Percentiles rank a stretch among this genome's conserved stretches.
Conservation (phyloP, 2,888 invertebrate genomes). For the Pandemis heparana region DNA sequence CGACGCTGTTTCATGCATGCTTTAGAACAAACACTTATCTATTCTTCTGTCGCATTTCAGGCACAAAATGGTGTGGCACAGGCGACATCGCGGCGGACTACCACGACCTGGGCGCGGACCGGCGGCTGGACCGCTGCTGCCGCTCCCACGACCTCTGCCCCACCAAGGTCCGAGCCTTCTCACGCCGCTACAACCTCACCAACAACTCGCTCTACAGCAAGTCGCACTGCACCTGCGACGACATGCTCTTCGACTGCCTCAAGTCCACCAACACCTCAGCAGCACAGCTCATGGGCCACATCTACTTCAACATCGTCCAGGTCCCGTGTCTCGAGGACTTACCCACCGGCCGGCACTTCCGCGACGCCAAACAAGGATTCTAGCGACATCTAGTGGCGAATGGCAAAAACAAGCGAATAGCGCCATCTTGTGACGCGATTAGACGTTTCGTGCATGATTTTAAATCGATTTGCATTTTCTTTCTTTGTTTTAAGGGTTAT, state of each 20-base stretch:
- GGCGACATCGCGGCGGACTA: constrained; percentile 94
- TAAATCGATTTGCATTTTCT: constrained; percentile 12
- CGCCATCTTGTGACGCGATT: constrained; percentile 69
- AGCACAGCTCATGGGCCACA: constrained; percentile 92
- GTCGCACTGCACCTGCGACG: constrained; percentile 95
- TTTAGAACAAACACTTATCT: too few species aligned
- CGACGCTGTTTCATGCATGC: too few species aligned
- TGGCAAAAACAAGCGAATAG: constrained; percentile 45
- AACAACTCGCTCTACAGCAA: constrained; percentile 95
- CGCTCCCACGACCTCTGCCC: constrained; percentile 96
- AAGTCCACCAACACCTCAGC: constrained; percentile 90
- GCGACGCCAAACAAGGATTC: constrained; percentile 83
- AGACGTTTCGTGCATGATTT: constrained; percentile 44
- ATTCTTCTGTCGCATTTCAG: constrained; percentile 71
- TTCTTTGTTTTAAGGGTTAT: constrained; percentile 50
- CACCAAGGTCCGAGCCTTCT: constrained; percentile 90
- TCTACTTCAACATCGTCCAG: constrained; percentile 94
- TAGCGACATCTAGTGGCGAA: constrained; percentile 61
- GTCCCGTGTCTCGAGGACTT: constrained; percentile 89
- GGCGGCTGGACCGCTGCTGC: constrained; percentile 93
- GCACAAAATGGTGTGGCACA: constrained; percentile 97
- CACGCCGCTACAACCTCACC: constrained; percentile 91
- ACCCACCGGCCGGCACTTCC: constrained; percentile 72
- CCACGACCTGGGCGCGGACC: constrained; percentile 92
- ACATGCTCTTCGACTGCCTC: constrained; percentile 92